A percentile compares a stretch with the other conserved stretches of the same genome.
Evolutionary conservation across 2,113 vertebrate genomes (phyloP).

Genomic region (Clinocottus analis): DNA sequence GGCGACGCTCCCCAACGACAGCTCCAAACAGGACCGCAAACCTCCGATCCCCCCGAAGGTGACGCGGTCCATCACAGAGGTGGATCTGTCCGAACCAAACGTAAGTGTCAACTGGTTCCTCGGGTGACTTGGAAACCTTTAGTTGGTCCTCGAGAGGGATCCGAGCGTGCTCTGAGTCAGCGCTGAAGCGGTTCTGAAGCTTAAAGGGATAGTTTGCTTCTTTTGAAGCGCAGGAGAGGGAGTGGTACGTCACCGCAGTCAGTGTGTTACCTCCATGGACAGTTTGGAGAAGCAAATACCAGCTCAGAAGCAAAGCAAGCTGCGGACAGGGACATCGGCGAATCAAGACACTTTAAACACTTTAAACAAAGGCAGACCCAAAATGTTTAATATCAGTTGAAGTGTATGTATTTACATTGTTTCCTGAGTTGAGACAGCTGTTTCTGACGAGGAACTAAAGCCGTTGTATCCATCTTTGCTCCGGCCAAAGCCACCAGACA

Average conservation of each 20-base stretch:
- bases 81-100: conserved; percentile 84
- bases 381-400: neutral
- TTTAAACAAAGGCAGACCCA: neutral
- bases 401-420: neutral
- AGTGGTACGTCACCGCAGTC: neutral
- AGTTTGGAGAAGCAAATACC: neutral
- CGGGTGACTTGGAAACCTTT: neutral
- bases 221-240: neutral
- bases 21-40: conserved; percentile 50
- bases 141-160: neutral
- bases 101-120: conserved; percentile 80
- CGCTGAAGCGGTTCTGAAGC: neutral
- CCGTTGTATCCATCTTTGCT: neutral
- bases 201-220: neutral
- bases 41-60: conserved; percentile 65
- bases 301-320: neutral
- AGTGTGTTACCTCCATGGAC: neutral
- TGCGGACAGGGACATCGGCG: no score
- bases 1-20: conserved; percentile 57
- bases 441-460: neutral
- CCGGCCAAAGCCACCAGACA: neutral
- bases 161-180: neutral
- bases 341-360: no score
- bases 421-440: neutral
- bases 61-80: conserved; percentile 84